These are phyloP conservation scores for Tichodroma muraria DNA, from an alignment of 2,113 vertebrate genomes.

Conservation along the genomic window DNA sequence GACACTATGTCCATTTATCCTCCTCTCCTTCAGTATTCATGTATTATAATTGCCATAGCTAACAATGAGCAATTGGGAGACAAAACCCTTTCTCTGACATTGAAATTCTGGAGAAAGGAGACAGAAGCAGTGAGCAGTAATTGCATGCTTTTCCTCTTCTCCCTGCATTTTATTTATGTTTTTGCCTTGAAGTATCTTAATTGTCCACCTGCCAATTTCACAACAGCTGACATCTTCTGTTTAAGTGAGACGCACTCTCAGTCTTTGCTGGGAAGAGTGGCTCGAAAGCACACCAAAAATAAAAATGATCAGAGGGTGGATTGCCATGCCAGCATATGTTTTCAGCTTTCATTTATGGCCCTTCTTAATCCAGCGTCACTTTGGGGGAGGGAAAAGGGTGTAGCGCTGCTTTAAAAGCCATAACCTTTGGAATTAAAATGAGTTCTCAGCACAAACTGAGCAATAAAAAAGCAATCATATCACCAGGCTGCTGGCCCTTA, in stretches of 20 bases:
- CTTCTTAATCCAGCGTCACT: slow-evolving; percentile 12
- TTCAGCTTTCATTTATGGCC: background rate
- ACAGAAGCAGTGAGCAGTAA: background rate
- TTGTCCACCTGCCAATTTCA: background rate
- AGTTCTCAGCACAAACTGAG: slow-evolving; percentile 34
- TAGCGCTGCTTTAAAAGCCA: slow-evolving; percentile 41
- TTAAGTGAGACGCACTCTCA: background rate
- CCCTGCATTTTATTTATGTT: background rate
- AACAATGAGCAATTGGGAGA: background rate
- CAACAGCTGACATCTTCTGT: background rate
- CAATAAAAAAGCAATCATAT: slow-evolving; percentile 69
- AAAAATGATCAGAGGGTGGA: background rate
- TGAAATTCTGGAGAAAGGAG: background rate
- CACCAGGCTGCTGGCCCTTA: slow-evolving; percentile 59
- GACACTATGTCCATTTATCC: background rate
- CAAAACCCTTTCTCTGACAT: background rate
- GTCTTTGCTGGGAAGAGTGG: background rate
- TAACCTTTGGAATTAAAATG: slow-evolving; percentile 62
- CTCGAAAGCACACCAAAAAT: background rate
- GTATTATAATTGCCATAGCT: background rate
- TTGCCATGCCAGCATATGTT: background rate
- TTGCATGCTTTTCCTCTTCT: background rate
- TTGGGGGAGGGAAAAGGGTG: slow-evolving; percentile 9
- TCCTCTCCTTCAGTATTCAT: background rate
- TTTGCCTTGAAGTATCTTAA: slow-evolving; percentile 6